phyloP scores from a whole-genome alignment of 1,140 invertebrate species.

The Panagrolaimus sp. region DNA sequence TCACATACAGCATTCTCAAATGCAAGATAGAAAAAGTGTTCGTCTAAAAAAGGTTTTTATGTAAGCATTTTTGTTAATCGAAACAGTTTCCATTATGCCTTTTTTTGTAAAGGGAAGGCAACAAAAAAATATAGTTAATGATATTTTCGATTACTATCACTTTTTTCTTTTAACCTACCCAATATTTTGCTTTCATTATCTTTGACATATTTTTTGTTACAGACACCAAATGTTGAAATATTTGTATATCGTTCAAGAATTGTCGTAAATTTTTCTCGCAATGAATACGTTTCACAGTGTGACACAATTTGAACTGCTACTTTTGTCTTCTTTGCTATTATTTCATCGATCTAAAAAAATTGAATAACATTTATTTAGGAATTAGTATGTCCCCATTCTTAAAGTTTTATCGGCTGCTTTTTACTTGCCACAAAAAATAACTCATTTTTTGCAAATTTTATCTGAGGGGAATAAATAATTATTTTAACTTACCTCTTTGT shows the following conservation, averaged over 20 bases:
- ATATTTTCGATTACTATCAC: too few species aligned
- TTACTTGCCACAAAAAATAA: too few species aligned
- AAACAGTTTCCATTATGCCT: too few species aligned
- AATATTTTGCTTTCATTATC: neutral
- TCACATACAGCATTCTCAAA: neutral
- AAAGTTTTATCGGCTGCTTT: too few species aligned
- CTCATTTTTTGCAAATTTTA: too few species aligned
- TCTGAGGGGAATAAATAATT: too few species aligned
- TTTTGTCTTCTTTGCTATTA: neutral
- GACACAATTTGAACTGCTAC: neutral
- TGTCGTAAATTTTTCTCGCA: neutral
- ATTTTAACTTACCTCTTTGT: too few species aligned
- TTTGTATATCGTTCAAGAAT: neutral
- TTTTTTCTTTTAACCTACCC: neutral
- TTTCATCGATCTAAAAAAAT: neutral
- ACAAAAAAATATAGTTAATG: too few species aligned
- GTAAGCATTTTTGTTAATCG: neutral
- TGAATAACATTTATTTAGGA: too few species aligned
- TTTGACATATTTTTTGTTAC: neutral
- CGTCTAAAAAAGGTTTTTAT: neutral
- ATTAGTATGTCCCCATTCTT: too few species aligned
- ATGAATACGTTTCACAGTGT: neutral
- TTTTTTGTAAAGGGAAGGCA: too few species aligned
- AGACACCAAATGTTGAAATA: neutral
- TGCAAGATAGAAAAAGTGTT: neutral